phyloP scores from a whole-genome alignment of 2,113 vertebrate species.

The Mesoclemmys tuberculata region DNA sequence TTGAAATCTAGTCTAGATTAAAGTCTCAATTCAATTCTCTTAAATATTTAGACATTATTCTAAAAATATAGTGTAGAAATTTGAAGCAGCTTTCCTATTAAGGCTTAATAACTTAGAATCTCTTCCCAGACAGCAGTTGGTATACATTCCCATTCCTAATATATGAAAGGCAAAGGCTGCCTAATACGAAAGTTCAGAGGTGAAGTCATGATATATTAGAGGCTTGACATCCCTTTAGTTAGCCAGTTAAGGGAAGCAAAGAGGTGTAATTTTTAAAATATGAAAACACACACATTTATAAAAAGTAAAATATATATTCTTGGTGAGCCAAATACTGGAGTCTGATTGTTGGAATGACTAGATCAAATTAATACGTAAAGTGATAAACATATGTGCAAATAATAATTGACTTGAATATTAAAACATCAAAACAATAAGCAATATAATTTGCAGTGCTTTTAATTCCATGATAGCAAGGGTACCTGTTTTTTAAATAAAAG shows the following conservation, averaged over 20 bases:
- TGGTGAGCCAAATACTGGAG: neutral
- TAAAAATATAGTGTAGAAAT: neutral
- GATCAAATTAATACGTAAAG: neutral
- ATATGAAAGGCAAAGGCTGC: neutral
- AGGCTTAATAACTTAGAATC: neutral
- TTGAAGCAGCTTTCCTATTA: conserved; percentile 28
- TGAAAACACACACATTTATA: neutral
- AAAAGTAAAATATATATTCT: neutral
- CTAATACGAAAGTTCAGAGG: conserved; percentile 7
- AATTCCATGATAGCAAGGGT: neutral
- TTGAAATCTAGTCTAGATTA: conserved; percentile 1
- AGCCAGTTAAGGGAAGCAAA: neutral
- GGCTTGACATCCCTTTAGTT: neutral
- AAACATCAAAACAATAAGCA: neutral
- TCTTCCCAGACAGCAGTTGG: neutral
- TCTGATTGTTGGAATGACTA: neutral
- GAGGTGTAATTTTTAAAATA: neutral
- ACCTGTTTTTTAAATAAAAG: neutral
- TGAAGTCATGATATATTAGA: neutral
- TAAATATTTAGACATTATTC: conserved; percentile 7
- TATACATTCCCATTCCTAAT: neutral
- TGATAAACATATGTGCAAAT: neutral
- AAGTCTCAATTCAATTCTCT: neutral
- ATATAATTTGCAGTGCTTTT: neutral
- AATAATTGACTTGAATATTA: neutral